Conservation (phyloP, 2,797 vertebrate genomes). For the Morus bassanus region DNA sequence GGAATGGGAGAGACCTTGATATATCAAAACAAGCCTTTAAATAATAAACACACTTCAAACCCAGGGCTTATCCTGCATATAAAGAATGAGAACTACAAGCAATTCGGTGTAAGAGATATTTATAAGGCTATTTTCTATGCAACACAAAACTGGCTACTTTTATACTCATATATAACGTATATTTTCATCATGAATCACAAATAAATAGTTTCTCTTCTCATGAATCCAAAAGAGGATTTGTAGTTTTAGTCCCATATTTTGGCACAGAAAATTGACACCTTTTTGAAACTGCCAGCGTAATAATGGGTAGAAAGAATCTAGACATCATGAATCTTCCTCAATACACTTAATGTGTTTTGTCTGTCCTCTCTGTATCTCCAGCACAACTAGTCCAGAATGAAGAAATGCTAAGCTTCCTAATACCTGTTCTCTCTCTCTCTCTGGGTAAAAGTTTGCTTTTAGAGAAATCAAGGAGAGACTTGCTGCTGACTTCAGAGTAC, state of each 20-base stretch:
- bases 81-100: slow-evolving; percentile 8
- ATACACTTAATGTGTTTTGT: slow-evolving; percentile 1
- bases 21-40: slow-evolving; percentile 68
- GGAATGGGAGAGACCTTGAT: slow-evolving; percentile 53
- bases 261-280: slow-evolving; percentile 31
- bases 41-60: slow-evolving; percentile 66
- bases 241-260: slow-evolving; percentile 11
- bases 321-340: slow-evolving; percentile 35
- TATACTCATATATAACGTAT: background rate
- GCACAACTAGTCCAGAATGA: background rate
- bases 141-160: slow-evolving; percentile 40
- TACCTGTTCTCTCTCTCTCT: background rate
- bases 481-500: background rate
- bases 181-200: slow-evolving; percentile 56
- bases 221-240: slow-evolving; percentile 54
- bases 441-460: background rate
- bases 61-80: slow-evolving; percentile 35
- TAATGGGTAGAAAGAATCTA: background rate
- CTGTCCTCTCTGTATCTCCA: background rate
- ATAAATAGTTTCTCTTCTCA: slow-evolving; percentile 46
- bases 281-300: slow-evolving; percentile 40
- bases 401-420: background rate
- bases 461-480: background rate
- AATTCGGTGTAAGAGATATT: slow-evolving; percentile 39
- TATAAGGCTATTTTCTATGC: slow-evolving; percentile 54